Evolutionary conservation across 1,140 invertebrate genomes (phyloP), one percentile per base, ranked within the genome.

Genomic region (Phortica variegata): DNA sequence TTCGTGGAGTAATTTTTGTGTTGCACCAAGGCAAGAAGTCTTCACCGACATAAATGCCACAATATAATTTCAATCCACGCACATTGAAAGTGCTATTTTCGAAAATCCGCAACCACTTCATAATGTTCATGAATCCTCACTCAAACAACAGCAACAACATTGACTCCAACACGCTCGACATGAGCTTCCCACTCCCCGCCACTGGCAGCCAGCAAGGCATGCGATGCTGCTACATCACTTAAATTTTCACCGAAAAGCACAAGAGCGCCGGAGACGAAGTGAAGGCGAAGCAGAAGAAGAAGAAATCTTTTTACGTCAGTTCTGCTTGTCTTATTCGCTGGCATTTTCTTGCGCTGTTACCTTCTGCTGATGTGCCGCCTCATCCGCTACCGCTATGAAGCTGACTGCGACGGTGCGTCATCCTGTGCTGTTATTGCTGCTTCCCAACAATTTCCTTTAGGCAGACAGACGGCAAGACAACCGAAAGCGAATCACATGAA

Each of bases 261-360:
- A 37, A 36, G 43, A 31, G 33, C 20, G 32, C 38, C 38, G 38
- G 52, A 40, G 37, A 9, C 37, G 43, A 42, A 32, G 43, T 34
- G 41, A 34, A 44, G 34, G 44, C 43, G 34, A 54, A 18, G 34
- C 15, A 26, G 17, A 47, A 45, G 51, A 54, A 68, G 55, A 69
- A 40, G 18, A 40, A 69, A 70, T 69, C 65, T 69, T 70, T 70
- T 69, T 63, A 65, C 59, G 63, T 71, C 68, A 66, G 66, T 71
- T 71, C 66, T 71, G 68, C 62, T 62, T 71, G 66, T 71, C 66
- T 71, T 72, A 63, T 52, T 68, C 68, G 54, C 52, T 68, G 65
- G 65, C 65, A 69, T 70, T 69, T 69, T 69, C 65, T 70, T 69
- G 63, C 63, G 65, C 69, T 68, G 63, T 68, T 68, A 68, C 63